These are phyloP conservation scores for Drosophila merina DNA, from an alignment of 2,888 invertebrate genomes.

Conservation along the genomic window DNA sequence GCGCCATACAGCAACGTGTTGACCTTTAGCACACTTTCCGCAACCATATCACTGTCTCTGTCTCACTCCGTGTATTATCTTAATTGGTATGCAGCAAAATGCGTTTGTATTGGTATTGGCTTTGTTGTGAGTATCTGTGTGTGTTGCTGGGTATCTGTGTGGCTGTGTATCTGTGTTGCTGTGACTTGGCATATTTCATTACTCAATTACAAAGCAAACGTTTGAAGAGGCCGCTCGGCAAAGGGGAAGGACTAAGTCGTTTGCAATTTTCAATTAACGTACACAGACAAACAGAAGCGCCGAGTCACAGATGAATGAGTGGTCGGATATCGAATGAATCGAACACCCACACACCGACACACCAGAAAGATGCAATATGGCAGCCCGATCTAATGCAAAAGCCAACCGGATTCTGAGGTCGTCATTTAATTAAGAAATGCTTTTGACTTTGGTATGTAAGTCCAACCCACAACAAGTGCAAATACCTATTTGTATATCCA, in stretches of 20 bases:
- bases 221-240: constrained; percentile 13
- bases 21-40: constrained; percentile 30
- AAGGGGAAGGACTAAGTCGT: constrained; percentile 25
- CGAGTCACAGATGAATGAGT: constrained; percentile 15
- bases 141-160: constrained; percentile 10
- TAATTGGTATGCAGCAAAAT: constrained; percentile 51
- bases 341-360: constrained; percentile 14
- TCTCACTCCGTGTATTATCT: constrained; percentile 29
- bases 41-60: constrained; percentile 6
- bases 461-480: constrained; percentile 20
- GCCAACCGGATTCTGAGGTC: constrained; percentile 12
- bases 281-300: constrained; percentile 23
- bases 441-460: constrained; percentile 20
- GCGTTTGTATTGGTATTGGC: constrained; percentile 5
- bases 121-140: constrained; percentile 13
- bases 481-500: constrained; percentile 16
- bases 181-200: constrained; percentile 61
- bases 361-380: constrained; percentile 38
- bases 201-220: constrained; percentile 72
- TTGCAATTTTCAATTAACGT: constrained; percentile 71
- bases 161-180: constrained; percentile 3
- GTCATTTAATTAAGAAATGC: constrained; percentile 64
- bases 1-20: constrained; percentile 42
- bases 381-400: constrained; percentile 34
- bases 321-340: constrained; percentile 15